phyloP scores from a whole-genome alignment of 2,113 vertebrate species.

The Triplophysa dalaica region DNA sequence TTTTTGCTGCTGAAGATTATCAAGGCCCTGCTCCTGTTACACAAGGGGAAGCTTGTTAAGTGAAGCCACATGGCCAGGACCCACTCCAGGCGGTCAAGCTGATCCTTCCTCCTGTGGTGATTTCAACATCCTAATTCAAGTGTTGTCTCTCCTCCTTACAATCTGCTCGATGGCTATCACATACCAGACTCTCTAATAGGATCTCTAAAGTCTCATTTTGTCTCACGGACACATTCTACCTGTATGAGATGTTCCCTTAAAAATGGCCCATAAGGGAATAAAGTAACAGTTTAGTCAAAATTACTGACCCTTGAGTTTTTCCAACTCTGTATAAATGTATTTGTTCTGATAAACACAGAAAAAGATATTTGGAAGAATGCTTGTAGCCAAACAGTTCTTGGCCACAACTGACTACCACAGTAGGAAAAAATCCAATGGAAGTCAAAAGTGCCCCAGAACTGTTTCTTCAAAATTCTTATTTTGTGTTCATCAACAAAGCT shows the following conservation, averaged over 20 bases:
- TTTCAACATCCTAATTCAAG: slow-evolving; percentile 38
- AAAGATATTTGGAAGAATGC: too few relatives aligned
- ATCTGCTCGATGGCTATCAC: not conserved
- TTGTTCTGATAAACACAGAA: too few relatives aligned
- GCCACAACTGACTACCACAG: too few relatives aligned
- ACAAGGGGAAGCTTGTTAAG: slow-evolving; percentile 42
- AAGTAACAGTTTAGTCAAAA: not conserved
- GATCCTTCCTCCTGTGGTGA: slow-evolving; percentile 22
- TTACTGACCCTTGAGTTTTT: too few relatives aligned
- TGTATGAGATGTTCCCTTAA: not conserved
- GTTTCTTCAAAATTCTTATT: too few relatives aligned
- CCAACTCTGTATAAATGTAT: too few relatives aligned
- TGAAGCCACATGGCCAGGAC: slow-evolving; percentile 32
- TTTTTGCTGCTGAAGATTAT: slow-evolving; percentile 45
- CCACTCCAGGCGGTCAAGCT: slow-evolving; percentile 32
- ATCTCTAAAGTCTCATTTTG: not conserved
- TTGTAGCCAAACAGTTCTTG: too few relatives aligned
- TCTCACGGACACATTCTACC: not conserved
- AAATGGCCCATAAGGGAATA: not conserved
- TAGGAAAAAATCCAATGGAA: too few relatives aligned
- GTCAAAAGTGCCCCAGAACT: too few relatives aligned
- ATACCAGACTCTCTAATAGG: not conserved
- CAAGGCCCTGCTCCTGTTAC: slow-evolving; percentile 2
- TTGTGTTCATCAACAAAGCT: too few relatives aligned
- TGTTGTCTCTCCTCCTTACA: slow-evolving; percentile 14